Conservation (phyloP, 2,113 vertebrate genomes). For the Thinocorus orbignyianus region DNA sequence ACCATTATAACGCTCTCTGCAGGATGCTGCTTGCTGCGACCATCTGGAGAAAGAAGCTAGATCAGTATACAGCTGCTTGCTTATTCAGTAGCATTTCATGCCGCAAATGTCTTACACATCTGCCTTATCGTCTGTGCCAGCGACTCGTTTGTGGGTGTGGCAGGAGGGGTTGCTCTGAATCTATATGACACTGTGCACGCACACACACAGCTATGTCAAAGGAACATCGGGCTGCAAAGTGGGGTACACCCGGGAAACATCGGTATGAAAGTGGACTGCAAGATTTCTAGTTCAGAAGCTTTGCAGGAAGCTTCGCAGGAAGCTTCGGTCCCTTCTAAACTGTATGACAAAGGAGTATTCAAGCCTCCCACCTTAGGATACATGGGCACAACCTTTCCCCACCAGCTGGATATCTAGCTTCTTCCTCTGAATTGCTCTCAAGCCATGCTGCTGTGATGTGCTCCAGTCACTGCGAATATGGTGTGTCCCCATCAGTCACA, state of each 20-base stretch:
- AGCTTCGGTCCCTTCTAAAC: too few species aligned
- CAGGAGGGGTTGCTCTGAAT: background rate
- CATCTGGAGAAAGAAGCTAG: slow-evolving; percentile 50
- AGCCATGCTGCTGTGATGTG: background rate
- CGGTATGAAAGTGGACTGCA: accelerated
- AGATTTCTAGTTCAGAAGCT: background rate
- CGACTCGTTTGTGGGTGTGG: background rate
- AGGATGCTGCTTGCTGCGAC: slow-evolving; percentile 18
- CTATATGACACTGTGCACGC: background rate
- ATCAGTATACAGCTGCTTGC: slow-evolving; percentile 28
- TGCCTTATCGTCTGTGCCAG: background rate
- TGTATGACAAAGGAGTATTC: background rate
- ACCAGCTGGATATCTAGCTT: background rate
- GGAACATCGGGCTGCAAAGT: background rate
- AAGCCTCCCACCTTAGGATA: background rate
- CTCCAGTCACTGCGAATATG: background rate
- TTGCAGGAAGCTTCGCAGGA: background rate
- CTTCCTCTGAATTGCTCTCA: background rate
- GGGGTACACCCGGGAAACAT: background rate
- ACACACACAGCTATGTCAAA: background rate
- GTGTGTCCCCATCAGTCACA: background rate
- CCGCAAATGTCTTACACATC: slow-evolving; percentile 10
- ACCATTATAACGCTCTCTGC: slow-evolving; percentile 48
- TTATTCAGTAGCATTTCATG: slow-evolving; percentile 47
- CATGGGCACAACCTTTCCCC: background rate